Base-by-base conservation (phyloP, 2,113 vertebrate species). In the Esox niger region DNA sequence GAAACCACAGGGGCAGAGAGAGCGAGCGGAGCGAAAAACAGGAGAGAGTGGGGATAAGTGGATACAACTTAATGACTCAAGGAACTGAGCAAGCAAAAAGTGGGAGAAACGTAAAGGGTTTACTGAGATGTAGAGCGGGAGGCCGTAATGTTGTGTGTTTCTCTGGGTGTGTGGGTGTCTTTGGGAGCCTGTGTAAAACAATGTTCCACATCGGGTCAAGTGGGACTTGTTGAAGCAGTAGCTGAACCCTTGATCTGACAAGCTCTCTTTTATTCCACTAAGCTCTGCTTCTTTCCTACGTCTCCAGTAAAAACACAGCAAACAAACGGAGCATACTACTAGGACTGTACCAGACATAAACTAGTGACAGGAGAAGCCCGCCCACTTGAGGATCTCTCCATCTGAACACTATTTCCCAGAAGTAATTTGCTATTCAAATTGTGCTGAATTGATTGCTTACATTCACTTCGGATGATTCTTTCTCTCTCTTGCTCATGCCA, bases 1-100 rank as follows among this genome's bases (percentile, higher is more conserved):
- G 85, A 88, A 91, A 90, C 82, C 82, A 64, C 84, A 84, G 89
- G 82, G 85, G 77, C 67, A 72, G 71, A 31, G 69, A 6, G 73
- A 70, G 73, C 62, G 69, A 55, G 73, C 47, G 71, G 80, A 49
- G 71, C 73, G 71, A 52, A 62, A 56, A 66, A 79, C 65, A 17
- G 33, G 38, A 23, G 26, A 62, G 55, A 58, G 64, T 59, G 56
- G 57, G 68, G 72, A 81, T 82, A 75, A 79, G 79, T 81, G 79
- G 80, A 88, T 78, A 79, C 71, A 80, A 79, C 76, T 83, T 86
- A 83, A 86, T 73, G 85, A 84, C 68, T 80, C 64, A 70, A 85
- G 78, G 71, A 78, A 82, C 43, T 71, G 77, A 84, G 79, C 33
- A 20, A 35, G 74, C 74, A 84, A 62, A 77, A 78, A 75, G 13